Evolutionary conservation across 2,888 invertebrate genomes (phyloP), one percentile per base, ranked within the genome.

Genomic region (Sesia bembeciformis): DNA sequence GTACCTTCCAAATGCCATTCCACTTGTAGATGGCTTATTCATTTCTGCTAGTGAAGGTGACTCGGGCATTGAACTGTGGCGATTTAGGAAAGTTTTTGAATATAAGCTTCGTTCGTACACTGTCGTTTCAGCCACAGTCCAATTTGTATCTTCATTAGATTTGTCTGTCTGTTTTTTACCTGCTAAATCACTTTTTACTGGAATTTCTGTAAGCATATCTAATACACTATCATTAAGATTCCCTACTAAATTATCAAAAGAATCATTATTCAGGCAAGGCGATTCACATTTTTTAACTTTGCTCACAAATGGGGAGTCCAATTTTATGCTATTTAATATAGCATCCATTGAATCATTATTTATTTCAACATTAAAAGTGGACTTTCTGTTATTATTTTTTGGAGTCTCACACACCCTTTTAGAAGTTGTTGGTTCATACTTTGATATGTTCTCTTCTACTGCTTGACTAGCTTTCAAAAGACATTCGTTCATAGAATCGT

Each of bases 401-500:
- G 38, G 6, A 49, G 49, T 7, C 7, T 6, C n/a, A 40, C n/a
- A 40, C 7, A 40, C 40, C 39, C n/a, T 40, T 65, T 84, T 83
- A 4, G 72, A 63, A 56, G 71, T 60, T 43, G 65, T 64, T 3
- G 7, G 7, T 39, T 50, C 38, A 60, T 56, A 57, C 53, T 71
- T 74, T 6, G 77, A 59, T 42, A 86, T 69, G 52, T 81, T 80
- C 40, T 90, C 88, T 70, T 90, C 90, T 4, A 86, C 82, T 49
- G 84, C 74, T 67, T 90, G 90, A 66, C 87, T 90, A 5, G 86
- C 89, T 71, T 82, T 84, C 39, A 90, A 66, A 43, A 90, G 70
- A 63, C 81, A 87, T 63, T 90, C 90, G 72, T 90, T 90, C 78
- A 90, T 85, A 39, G 90, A 90, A 65, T 90, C 90, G 61, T 90